Conservation (phyloP, 2,888 invertebrate species). For the Alcis repandata region DNA sequence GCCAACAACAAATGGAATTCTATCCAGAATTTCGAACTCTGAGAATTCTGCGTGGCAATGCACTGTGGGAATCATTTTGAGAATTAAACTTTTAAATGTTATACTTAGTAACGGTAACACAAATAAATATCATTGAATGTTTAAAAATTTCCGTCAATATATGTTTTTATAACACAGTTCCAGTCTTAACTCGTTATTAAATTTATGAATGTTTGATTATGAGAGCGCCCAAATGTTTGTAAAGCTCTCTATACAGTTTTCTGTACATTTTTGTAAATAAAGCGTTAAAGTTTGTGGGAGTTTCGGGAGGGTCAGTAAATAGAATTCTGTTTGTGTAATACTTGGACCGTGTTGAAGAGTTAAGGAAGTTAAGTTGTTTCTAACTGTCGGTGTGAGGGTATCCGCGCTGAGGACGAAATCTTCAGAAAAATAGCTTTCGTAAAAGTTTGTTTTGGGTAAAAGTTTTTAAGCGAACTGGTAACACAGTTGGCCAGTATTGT, state of each 20-base stretch:
- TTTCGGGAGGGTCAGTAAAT: constrained; percentile 59
- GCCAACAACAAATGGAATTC: too few relatives aligned
- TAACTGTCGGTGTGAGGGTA: constrained; percentile 35
- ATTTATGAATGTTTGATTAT: constrained; percentile 41
- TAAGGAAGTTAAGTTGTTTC: constrained; percentile 48
- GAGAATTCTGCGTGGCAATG: too few relatives aligned
- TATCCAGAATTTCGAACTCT: too few relatives aligned
- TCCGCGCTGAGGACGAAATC: background rate
- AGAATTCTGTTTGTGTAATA: constrained; percentile 60
- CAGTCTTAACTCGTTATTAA: background rate
- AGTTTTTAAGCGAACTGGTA: background rate
- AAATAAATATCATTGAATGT: too few relatives aligned
- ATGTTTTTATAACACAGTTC: constrained; percentile 15
- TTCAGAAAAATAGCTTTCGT: background rate
- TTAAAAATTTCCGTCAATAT: background rate
- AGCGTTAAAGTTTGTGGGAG: constrained; percentile 50
- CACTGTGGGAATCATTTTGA: too few relatives aligned
- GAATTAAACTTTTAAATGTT: too few relatives aligned
- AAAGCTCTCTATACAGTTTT: constrained; percentile 57
- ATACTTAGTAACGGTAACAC: too few relatives aligned
- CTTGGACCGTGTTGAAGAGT: constrained; percentile 55
- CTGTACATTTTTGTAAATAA: constrained; percentile 54
- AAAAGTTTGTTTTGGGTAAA: too few relatives aligned
- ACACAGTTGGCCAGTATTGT: too few relatives aligned
- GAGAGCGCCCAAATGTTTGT: constrained; percentile 52